phyloP scores from a whole-genome alignment of 2,888 invertebrate genomes.

The Spisula subtruncata region DNA sequence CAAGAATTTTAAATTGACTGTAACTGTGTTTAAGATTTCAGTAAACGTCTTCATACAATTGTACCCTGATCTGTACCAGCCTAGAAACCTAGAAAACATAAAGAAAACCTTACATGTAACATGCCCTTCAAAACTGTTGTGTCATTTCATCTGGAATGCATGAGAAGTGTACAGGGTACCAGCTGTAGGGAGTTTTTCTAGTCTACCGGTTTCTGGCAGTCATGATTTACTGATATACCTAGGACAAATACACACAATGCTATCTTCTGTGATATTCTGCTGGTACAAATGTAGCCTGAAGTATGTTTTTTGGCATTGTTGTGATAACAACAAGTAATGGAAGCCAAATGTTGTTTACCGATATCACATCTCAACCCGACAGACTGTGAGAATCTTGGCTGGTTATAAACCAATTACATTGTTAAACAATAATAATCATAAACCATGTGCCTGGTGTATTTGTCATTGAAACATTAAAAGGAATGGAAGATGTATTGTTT shows the following conservation, averaged over 20 bases:
- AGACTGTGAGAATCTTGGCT: not conserved
- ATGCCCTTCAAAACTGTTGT: not conserved
- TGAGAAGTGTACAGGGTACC: conserved; percentile 3
- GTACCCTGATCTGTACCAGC: too few relatives aligned
- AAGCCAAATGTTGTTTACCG: conserved; percentile 6
- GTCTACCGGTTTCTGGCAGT: not conserved
- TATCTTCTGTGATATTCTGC: not conserved
- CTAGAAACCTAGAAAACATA: too few relatives aligned
- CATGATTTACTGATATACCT: not conserved
- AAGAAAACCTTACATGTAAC: too few relatives aligned
- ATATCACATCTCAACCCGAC: not conserved
- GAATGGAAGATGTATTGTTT: too few relatives aligned
- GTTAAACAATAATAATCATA: conserved; percentile 10
- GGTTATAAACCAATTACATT: not conserved
- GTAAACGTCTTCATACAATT: not conserved
- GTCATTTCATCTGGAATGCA: not conserved
- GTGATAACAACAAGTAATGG: not conserved
- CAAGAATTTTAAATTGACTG: too few relatives aligned
- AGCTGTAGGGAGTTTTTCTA: not conserved
- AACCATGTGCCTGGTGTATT: too few relatives aligned
- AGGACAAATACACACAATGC: not conserved
- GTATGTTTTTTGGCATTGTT: conserved; percentile 1
- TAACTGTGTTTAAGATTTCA: too few relatives aligned
- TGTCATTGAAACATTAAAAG: too few relatives aligned
- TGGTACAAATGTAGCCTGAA: not conserved